phyloP scores from a whole-genome alignment of 2,113 vertebrate genomes.

The Chauna torquata region DNA sequence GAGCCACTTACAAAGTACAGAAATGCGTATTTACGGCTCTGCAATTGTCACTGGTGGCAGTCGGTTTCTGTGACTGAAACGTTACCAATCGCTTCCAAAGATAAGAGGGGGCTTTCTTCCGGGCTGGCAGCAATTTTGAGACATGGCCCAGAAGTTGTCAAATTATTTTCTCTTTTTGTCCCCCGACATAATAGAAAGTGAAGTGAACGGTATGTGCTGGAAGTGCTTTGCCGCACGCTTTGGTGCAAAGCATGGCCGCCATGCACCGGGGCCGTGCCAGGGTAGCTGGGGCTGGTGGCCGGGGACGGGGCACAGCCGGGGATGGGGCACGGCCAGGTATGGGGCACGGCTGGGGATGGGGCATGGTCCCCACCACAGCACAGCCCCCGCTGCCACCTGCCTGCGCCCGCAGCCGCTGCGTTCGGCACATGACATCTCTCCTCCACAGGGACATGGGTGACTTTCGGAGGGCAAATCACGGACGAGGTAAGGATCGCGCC shows the following conservation, averaged over 20 bases:
- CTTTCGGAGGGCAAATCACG: slow-evolving; percentile 96
- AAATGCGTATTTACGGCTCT: background rate
- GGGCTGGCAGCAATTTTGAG: background rate
- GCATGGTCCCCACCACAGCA: no score
- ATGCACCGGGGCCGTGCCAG: background rate
- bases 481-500: slow-evolving; percentile 87
- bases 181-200: background rate
- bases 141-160: background rate
- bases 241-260: background rate
- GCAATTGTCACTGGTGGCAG: background rate
- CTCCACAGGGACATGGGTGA: slow-evolving; percentile 95
- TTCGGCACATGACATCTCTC: background rate
- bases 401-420: no score
- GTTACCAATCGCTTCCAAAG: background rate
- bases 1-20: background rate
- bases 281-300: background rate
- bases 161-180: background rate
- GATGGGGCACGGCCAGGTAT: background rate
- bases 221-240: background rate
- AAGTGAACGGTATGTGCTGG: background rate
- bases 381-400: no score
- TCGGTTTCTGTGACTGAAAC: background rate
- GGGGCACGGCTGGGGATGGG: no score
- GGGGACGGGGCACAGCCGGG: background rate
- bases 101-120: background rate